Base-by-base conservation (phyloP, 1,140 invertebrate species). In the Caenorhabditis latens region DNA sequence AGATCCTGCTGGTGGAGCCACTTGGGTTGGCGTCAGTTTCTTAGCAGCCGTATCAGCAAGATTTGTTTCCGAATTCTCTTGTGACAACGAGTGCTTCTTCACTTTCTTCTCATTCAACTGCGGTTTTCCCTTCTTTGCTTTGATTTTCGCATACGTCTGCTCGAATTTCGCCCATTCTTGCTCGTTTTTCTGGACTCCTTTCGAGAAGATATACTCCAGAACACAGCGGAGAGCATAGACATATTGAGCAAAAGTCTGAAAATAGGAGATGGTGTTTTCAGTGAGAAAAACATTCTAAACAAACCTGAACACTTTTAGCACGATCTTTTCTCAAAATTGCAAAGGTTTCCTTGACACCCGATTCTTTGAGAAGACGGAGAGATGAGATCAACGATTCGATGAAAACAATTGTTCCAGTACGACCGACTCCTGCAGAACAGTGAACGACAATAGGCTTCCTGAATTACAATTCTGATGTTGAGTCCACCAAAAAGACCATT, bases 241-340 rank as follows among this genome's bases (percentile, higher is more conserved):
- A 24, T 79, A 79, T 50, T 79, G 71, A 5, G 43, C n/a, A 11
- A 79, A 50, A 48, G 71, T 79, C 71, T 79, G 71, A 79, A 79
- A 50, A 67, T 32, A 40, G 7, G 21, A 5, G 0, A 65, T 16
- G 19, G 57, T 24, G 43, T 46, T 46, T 46, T n/a, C 0, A 21
- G 19, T 65, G 24, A 40, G 32, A 3, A 65, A 24, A 40, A 9
- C 4, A 71, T 71, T 71, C 19, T 11, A 16, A 11, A 4, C 42
- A 43, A 16, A 79, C 71, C 71, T 79, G 71, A 50, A 79, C 71
- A 79, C 71, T 79, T 79, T 24, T 79, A 8, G 71, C 71, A 24
- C 71, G 71, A 50, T 79, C 71, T 53, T 79, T 79, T 53, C 71
- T 50, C 46, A 79, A 50, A 21, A 79, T n/a, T 0, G 46, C 9